Evolutionary conservation across 2,888 invertebrate genomes (phyloP), one percentile per base, ranked within the genome.

Genomic region (Therioaphis trifolii): DNA sequence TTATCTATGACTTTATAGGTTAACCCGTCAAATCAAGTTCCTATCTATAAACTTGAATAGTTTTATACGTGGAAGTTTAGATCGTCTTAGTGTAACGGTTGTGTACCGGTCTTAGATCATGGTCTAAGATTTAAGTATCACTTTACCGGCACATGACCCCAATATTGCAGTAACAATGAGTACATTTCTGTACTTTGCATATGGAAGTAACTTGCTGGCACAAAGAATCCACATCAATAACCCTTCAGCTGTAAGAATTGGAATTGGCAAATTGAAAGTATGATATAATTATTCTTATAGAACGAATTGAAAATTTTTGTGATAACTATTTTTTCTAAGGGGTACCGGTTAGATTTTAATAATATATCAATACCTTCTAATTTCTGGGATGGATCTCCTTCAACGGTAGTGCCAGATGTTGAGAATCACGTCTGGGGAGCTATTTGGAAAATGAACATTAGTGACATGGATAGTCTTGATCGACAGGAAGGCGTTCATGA

Each of bases 181-280:
- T 84, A 90, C 91, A 46, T 96, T 96, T 88, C 89, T 94, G 55
- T 97, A 97, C 89, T 97, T 96, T 89, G 95, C 94, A 0, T 97
- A 94, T 88, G 97, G 96, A 1, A 97, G 97, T 88, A 97, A 97
- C 89, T 91, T 97, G 88, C 89, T 96, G 71, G 90, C 92, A 14
- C 92, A 93, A 88, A 90, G 97, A 87, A 94, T 97, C 86, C 94
- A 91, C 86, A 91, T 96, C 35, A 93, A 94, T 87, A 96, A 95
- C 89, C 94, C 95, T 43, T 92, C 93, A 49, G 95, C 95, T 3
- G 89, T 91, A 79, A 91, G 93, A 87, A 90, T 92, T 86, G 92
- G 92, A 43, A 91, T 92, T 76, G 97, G 93, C 4, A 90, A 91
- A 88, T 89, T 95, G 78, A 89, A 92, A 87, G 94, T 93, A 88